phyloP scores from a whole-genome alignment of 2,797 vertebrate species.

The Atherinosoma microstoma region DNA sequence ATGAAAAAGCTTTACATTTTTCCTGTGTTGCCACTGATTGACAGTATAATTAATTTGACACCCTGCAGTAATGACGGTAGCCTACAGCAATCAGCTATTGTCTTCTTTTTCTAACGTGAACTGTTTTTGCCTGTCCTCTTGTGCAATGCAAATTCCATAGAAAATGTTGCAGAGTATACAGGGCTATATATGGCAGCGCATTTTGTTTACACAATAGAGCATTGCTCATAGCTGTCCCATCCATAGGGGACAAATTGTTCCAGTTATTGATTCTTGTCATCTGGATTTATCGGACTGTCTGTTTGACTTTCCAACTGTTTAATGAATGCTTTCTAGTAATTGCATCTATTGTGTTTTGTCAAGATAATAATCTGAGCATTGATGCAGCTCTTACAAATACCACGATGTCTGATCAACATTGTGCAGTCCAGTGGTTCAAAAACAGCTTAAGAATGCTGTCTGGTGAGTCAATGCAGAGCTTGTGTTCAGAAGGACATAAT shows the following conservation, averaged over 20 bases:
- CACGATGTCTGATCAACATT: constrained; percentile 2
- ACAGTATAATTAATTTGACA: constrained; percentile 43
- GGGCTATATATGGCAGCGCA: not conserved
- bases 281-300: not conserved
- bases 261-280: constrained; percentile 6
- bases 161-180: constrained; percentile 18
- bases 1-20: not conserved
- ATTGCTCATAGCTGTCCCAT: not conserved
- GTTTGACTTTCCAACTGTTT: not conserved
- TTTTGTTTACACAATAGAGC: not conserved
- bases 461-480: constrained; percentile 6
- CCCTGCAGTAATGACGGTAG: constrained; percentile 51
- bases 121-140: constrained; percentile 48
- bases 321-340: not conserved
- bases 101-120: constrained; percentile 4
- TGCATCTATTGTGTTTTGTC: constrained; percentile 9
- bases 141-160: constrained; percentile 17
- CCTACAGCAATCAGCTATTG: constrained; percentile 37
- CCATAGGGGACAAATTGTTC: not conserved
- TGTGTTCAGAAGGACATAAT: constrained; percentile 7
- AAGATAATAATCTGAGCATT: constrained; percentile 13
- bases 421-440: not conserved
- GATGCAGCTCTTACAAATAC: not conserved
- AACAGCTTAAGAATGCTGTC: not conserved
- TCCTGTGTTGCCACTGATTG: constrained; percentile 33